A percentile compares a stretch with the other conserved stretches of the same genome.
Evolutionary conservation across 2,113 vertebrate genomes (phyloP).

Genomic region (Solea senegalensis): DNA sequence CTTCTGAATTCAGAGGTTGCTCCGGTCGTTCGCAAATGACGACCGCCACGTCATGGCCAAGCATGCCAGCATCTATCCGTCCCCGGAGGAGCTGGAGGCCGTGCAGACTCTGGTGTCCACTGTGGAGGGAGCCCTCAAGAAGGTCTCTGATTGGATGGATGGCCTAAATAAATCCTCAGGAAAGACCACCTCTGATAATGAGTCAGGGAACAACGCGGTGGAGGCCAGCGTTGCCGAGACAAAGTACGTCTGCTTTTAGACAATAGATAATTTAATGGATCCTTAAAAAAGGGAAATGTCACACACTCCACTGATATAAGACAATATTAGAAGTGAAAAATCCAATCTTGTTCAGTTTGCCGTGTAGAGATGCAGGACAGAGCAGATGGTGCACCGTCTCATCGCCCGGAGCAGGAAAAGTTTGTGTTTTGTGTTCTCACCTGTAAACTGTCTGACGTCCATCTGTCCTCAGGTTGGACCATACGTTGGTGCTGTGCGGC

Average conservation of each 20-base stretch:
- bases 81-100: constrained; percentile 91
- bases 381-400: too few species aligned
- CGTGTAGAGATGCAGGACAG: too few species aligned
- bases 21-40: constrained; percentile 75
- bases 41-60: constrained; percentile 95
- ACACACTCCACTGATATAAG: too few species aligned
- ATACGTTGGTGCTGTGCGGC: constrained; percentile 81
- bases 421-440: constrained; percentile 11
- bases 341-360: too few species aligned
- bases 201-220: constrained; percentile 73
- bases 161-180: constrained; percentile 83
- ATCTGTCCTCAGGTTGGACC: not conserved
- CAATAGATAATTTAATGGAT: too few species aligned
- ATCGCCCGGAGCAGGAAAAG: too few species aligned
- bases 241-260: constrained; percentile 38
- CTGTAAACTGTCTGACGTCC: constrained; percentile 17
- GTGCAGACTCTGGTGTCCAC: constrained; percentile 94
- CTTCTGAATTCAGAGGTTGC: constrained; percentile 52
- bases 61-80: constrained; percentile 90
- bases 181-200: constrained; percentile 73
- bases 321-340: too few species aligned
- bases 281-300: too few species aligned
- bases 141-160: constrained; percentile 91
- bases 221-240: constrained; percentile 80
- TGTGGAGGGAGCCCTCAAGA: constrained; percentile 92